A percentile compares a stretch with the other conserved stretches of the same genome.
phyloP scores from a whole-genome alignment of 2,888 invertebrate species.

The Aleiodes leptofemur region DNA sequence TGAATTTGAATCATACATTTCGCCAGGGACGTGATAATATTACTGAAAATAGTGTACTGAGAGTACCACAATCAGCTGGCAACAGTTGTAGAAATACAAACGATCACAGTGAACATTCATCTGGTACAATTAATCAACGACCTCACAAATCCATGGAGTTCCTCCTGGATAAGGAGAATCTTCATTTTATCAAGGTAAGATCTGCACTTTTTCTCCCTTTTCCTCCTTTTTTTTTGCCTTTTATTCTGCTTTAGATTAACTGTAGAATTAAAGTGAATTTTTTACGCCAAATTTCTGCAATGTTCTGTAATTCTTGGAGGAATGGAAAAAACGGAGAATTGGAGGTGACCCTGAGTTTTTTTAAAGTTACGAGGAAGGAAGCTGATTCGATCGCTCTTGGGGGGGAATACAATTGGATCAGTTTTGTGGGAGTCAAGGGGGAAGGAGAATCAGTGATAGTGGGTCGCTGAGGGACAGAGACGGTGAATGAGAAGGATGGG shows the following conservation, averaged over 20 bases:
- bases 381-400: not conserved
- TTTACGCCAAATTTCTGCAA: not conserved
- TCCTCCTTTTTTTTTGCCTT: not conserved
- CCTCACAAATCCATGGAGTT: conserved; percentile 97
- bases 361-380: not conserved
- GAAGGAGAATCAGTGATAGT: not conserved
- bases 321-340: no score
- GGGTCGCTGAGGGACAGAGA: conserved; percentile 4
- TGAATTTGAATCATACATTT: conserved; percentile 78
- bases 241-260: not conserved
- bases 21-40: conserved; percentile 76
- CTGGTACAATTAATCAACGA: conserved; percentile 69
- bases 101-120: conserved; percentile 69
- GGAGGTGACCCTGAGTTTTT: no score
- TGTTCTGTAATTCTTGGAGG: no score
- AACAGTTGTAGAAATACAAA: conserved; percentile 66
- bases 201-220: conserved; percentile 3
- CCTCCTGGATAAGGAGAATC: conserved; percentile 94
- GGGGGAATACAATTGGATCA: conserved; percentile 13
- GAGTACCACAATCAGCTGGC: conserved; percentile 73
- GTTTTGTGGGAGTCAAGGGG: not conserved
- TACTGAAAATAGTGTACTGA: conserved; percentile 68
- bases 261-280: not conserved
- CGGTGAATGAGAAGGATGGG: conserved; percentile 28
- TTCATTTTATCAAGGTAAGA: conserved; percentile 90